Percentiles rank a stretch among this genome's conserved stretches.
Evolutionary conservation across 1,140 invertebrate genomes (phyloP).

Genomic region (Mya arenaria): DNA sequence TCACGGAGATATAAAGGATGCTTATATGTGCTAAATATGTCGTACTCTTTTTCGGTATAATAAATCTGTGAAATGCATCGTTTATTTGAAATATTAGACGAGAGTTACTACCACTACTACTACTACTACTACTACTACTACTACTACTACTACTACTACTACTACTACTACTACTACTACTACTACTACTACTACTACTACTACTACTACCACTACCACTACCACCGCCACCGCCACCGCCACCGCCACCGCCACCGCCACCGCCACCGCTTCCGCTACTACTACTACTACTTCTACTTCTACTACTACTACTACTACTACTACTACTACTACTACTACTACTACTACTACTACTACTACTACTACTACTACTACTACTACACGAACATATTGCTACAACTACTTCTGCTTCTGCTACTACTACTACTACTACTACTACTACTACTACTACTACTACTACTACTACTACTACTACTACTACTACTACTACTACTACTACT

Average conservation of each 20-base stretch:
- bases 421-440: conserved; percentile 12
- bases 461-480: conserved; percentile 62
- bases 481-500: conserved; percentile 62
- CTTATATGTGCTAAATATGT: no score
- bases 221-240: conserved; percentile 54
- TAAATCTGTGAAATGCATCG: no score
- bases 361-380: conserved; percentile 60
- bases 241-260: conserved; percentile 61
- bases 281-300: conserved; percentile 61
- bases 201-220: conserved; percentile 7
- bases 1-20: no score
- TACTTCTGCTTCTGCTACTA: conserved; percentile 52
- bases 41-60: no score
- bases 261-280: conserved; percentile 60
- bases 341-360: conserved; percentile 61
- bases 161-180: conserved; percentile 62
- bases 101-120: conserved; percentile 8
- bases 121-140: conserved; percentile 61
- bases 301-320: conserved; percentile 62
- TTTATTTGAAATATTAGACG: no score
- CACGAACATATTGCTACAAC: conserved; percentile 20
- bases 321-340: conserved; percentile 62
- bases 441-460: conserved; percentile 57
- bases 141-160: conserved; percentile 59
- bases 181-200: conserved; percentile 51